Base-by-base conservation (phyloP, 2,113 vertebrate species). In the Aspidoscelis tigris region DNA sequence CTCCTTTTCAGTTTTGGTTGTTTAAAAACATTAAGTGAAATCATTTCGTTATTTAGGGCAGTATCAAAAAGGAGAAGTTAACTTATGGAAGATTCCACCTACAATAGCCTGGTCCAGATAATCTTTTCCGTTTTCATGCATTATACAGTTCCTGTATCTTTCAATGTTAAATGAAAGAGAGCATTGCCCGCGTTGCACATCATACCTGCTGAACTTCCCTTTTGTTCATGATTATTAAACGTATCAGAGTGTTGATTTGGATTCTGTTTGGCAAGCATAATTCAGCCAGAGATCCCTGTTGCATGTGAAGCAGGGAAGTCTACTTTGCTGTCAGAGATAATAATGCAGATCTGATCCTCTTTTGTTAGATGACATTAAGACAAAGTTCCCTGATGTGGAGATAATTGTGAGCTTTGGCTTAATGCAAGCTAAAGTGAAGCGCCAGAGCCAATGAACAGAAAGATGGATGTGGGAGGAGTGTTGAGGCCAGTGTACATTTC, bases 1-100 rank as follows among this genome's bases (percentile, higher is more conserved):
- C 88, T 90, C 81, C 26, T 50, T 50, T 50, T 50, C 47, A 50
- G 47, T 50, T 50, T 50, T 50, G 47, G 8, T 50, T 5, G 8
- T 50, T 50, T 50, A 50, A 50, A 50, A 9, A 33, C 33, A 33
- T 33, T 50, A 50, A 50, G 5, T 6, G 47, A 50, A 50, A 50
- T 50, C 5, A 9, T 50, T 50, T 50, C 47, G 5, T 50, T 50
- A 50, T 50, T 50, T 5, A 50, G 47, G 5, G 47, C 47, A 6
- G 47, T 50, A 50, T 50, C 47, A 50, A 50, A 50, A 50, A 50
- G 33, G 5, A 50, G 47, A 61, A 66, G 65, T 24, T 66, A 66
- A 66, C 6, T 24, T 66, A 26, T 66, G 21, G 24, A 66, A 61
- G 78, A 26, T 50, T 47, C 22, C 11, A 14, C 5, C 65, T 24